These are phyloP conservation scores for Hylia prasina DNA, from an alignment of 2,113 vertebrate genomes.

Conservation along the genomic window DNA sequence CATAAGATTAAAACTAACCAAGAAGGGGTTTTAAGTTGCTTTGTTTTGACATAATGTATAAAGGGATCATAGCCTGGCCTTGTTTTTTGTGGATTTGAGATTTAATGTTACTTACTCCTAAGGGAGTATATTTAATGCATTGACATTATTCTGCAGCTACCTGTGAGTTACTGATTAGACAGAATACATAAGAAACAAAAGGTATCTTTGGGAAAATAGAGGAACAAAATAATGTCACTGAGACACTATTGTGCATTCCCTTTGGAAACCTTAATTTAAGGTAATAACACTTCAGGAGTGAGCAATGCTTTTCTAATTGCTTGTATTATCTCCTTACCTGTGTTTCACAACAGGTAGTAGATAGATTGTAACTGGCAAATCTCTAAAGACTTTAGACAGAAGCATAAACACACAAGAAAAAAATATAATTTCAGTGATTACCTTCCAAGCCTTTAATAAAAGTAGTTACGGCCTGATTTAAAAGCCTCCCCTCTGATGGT, in stretches of 20 bases:
- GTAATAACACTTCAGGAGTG: conserved; percentile 22
- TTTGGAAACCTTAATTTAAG: conserved; percentile 23
- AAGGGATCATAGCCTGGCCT: not conserved
- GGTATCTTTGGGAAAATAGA: not conserved
- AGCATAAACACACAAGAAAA: conserved; percentile 40
- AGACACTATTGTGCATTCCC: not conserved
- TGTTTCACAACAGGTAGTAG: conserved; percentile 61
- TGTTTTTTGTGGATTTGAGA: not conserved
- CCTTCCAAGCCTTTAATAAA: conserved; percentile 52
- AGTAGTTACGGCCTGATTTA: conserved; percentile 57
- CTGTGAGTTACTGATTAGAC: conserved; percentile 13
- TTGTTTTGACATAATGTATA: not conserved
- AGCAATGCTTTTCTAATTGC: conserved; percentile 65
- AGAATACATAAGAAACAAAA: not conserved
- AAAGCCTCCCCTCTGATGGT: conserved; percentile 45
- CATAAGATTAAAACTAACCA: not conserved
- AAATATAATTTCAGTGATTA: conserved; percentile 43
- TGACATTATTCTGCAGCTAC: not conserved
- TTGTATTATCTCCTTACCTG: conserved; percentile 55
- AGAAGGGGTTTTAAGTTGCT: not conserved
- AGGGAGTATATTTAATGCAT: not conserved
- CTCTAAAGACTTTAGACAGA: conserved; percentile 47
- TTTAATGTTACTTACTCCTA: not conserved
- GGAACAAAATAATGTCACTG: conserved; percentile 13
- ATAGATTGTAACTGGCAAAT: conserved; percentile 51